phyloP scores from a whole-genome alignment of 2,113 vertebrate genomes.

The Helogale parvula region DNA sequence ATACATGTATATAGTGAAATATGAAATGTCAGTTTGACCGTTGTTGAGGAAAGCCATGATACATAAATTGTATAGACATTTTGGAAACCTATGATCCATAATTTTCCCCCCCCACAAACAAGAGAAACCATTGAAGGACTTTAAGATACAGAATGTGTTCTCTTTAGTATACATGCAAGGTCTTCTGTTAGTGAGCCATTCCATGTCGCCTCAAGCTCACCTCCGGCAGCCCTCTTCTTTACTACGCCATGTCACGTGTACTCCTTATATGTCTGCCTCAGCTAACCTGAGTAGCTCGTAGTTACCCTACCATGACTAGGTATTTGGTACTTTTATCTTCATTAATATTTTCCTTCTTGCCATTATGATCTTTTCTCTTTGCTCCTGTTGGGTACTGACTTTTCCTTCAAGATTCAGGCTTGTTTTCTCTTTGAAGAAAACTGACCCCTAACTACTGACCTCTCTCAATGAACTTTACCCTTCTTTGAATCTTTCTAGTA shows the following conservation, averaged over 20 bases:
- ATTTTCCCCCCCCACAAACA: neutral
- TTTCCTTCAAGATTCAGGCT: constrained; percentile 31
- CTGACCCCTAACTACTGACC: neutral
- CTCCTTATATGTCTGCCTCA: neutral
- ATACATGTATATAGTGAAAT: constrained; percentile 29
- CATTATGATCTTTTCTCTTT: neutral
- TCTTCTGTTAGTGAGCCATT: constrained; percentile 2
- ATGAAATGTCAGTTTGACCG: constrained; percentile 24
- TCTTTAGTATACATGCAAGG: neutral
- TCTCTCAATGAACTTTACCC: neutral
- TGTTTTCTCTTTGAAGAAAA: constrained; percentile 16
- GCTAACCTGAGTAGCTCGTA: neutral
- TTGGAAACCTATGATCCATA: neutral
- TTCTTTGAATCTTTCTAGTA: constrained; percentile 4
- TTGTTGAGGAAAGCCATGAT: neutral
- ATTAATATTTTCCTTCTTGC: constrained; percentile 26
- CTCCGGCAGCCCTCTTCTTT: neutral
- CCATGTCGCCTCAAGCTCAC: neutral
- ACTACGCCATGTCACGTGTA: neutral
- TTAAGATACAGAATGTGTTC: neutral
- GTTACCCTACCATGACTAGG: neutral
- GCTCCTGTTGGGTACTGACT: neutral
- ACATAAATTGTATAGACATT: neutral
- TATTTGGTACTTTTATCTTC: neutral
- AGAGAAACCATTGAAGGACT: neutral